A percentile compares a stretch with the other conserved stretches of the same genome.
These are phyloP conservation scores for Momotus momota DNA, from an alignment of 2,797 vertebrate species.

Conservation along the genomic window DNA sequence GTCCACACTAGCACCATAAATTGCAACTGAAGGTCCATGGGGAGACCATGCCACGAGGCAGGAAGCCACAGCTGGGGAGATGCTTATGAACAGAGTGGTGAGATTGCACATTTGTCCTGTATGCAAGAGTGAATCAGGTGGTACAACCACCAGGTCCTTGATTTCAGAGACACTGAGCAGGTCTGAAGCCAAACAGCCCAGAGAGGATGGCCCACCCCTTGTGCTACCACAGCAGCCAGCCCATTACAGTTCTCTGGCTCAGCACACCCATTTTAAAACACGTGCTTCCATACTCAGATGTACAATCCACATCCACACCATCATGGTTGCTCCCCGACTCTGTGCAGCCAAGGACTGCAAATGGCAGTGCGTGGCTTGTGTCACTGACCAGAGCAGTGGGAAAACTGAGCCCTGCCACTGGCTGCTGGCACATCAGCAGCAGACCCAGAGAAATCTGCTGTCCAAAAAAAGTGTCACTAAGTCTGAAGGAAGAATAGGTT, in stretches of 20 bases:
- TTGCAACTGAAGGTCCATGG: accelerated
- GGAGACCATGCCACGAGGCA: accelerated
- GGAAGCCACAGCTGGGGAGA: accelerated
- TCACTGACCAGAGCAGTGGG: accelerated
- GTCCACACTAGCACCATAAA: neutral
- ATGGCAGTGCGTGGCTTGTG: accelerated
- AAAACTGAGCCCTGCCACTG: neutral
- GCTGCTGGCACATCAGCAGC: neutral
- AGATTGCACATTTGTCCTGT: neutral
- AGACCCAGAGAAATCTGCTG: neutral
- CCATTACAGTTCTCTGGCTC: neutral
- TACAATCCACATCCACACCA: neutral
- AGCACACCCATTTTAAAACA: neutral
- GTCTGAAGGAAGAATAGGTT: neutral
- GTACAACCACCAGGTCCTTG: neutral
- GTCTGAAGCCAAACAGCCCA: neutral
- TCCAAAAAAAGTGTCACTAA: neutral
- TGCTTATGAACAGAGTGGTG: neutral
- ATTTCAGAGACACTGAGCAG: neutral
- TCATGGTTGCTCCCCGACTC: accelerated
- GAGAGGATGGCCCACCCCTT: neutral
- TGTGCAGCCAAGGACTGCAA: neutral
- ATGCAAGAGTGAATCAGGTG: neutral
- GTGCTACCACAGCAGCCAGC: neutral
- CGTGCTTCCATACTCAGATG: accelerated